phyloP scores from a whole-genome alignment of 2,888 invertebrate species.

The Leistus spinibarbis region DNA sequence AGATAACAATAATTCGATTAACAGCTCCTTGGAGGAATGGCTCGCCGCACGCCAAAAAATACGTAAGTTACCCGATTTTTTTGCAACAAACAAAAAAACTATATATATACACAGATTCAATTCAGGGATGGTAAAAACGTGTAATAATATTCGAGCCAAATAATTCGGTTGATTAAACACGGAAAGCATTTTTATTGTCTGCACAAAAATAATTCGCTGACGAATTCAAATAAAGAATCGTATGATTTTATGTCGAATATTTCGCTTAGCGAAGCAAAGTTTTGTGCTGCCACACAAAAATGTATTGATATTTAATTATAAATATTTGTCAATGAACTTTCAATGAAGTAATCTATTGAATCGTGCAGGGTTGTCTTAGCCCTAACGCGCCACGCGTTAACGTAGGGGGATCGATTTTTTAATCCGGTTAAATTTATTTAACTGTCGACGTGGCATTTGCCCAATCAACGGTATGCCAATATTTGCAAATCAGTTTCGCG shows the following conservation, averaged over 20 bases:
- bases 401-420: too few species aligned
- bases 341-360: not conserved
- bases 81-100: too few species aligned
- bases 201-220: too few species aligned
- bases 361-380: not conserved
- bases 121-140: too few species aligned
- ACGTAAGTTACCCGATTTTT: conserved; percentile 56
- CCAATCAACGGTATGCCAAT: conserved; percentile 26
- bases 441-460: conserved; percentile 24
- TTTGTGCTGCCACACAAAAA: not conserved
- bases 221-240: conserved; percentile 16
- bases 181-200: not conserved
- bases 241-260: conserved; percentile 16
- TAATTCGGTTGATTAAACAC: not conserved
- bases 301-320: not conserved
- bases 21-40: conserved; percentile 63
- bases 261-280: conserved; percentile 21
- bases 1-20: conserved; percentile 54
- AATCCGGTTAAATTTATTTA: too few species aligned
- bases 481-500: conserved; percentile 26
- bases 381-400: not conserved
- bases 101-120: too few species aligned
- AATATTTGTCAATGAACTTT: conserved; percentile 4
- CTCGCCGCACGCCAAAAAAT: conserved; percentile 59
- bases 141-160: too few species aligned